Base-by-base conservation (phyloP, 37 sponge, comb jelly and placozoan genomes). In the Axinella damicornis region DNA sequence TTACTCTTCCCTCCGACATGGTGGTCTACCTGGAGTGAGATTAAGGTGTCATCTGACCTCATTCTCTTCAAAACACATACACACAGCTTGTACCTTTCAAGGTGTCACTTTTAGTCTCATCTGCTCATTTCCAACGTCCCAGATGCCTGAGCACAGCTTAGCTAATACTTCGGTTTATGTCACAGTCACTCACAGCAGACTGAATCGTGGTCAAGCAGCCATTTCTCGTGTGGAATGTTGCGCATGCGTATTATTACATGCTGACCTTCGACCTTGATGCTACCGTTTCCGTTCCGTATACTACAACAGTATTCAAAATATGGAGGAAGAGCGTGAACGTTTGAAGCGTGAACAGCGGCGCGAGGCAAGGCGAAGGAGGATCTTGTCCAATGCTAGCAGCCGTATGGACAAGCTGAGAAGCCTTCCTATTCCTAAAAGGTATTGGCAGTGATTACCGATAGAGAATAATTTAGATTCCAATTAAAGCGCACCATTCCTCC, bases 1-100 rank as follows among this genome's bases (percentile, higher is more conserved):
- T 92, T 28, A 83, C 25, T 59, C 97, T 90, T 15, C 46, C 74
- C 76, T 93, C 86, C 34, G 94, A 93, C 94, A 93, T 93, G 80
- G 38, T 39, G 33, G 68, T 31, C 68, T 19, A 67, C 32, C 27
- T 25, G n/a, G 13, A 61, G n/a, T 46, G 9, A 9, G 46, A 9
- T 12, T 46, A 46, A 9, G 9, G 46, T 46, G 46, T 46, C 9
- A 46, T n/a, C n/a, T n/a, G n/a, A n/a, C n/a, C n/a, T n/a, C n/a
- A n/a, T n/a, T n/a, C n/a, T n/a, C n/a, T n/a, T n/a, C n/a, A n/a
- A n/a, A n/a, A 46, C 46, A 25, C 25, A 28, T 5, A 22, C 27
- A 28, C 25, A 61, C 25, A 28, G 27, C 27, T 56, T 56, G 15
- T 12, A 19, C 25, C 25, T 22, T 30, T 19, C 65, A 19, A 64